Conservation (phyloP, 2,888 invertebrate genomes). For the Drosophila cracens region DNA sequence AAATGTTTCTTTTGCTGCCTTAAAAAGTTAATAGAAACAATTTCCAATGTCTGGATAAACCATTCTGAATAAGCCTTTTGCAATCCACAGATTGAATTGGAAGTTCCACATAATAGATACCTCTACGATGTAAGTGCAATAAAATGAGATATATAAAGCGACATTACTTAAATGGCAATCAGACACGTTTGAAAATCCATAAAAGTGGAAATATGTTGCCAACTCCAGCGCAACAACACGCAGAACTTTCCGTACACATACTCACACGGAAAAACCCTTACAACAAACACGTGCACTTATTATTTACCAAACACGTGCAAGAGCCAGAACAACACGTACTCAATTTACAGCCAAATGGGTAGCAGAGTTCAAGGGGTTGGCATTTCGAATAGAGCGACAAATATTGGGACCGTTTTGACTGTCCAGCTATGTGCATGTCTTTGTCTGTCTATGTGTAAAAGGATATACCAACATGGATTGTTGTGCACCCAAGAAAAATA, state of each 20-base stretch:
- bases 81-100: constrained; percentile 41
- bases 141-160: constrained; percentile 62
- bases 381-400: constrained; percentile 50
- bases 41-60: neutral
- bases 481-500: constrained; percentile 25
- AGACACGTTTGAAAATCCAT: constrained; percentile 76
- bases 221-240: constrained; percentile 40
- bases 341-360: constrained; percentile 67
- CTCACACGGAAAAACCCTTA: neutral
- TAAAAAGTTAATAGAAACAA: neutral
- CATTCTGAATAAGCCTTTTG: neutral
- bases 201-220: constrained; percentile 76
- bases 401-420: constrained; percentile 46
- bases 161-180: constrained; percentile 70
- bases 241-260: constrained; percentile 26
- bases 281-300: constrained; percentile 56
- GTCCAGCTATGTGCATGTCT: constrained; percentile 3
- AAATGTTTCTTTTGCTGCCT: neutral
- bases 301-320: constrained; percentile 77
- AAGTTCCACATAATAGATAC: constrained; percentile 33
- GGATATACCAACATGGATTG: neutral
- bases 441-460: constrained; percentile 8
- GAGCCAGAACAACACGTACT: constrained; percentile 76
- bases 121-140: constrained; percentile 59
- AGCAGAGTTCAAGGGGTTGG: constrained; percentile 11